Evolutionary conservation across 2,888 invertebrate species (phyloP), one percentile per base, ranked within the genome.

Genomic region (Heterodera filipjevi): DNA sequence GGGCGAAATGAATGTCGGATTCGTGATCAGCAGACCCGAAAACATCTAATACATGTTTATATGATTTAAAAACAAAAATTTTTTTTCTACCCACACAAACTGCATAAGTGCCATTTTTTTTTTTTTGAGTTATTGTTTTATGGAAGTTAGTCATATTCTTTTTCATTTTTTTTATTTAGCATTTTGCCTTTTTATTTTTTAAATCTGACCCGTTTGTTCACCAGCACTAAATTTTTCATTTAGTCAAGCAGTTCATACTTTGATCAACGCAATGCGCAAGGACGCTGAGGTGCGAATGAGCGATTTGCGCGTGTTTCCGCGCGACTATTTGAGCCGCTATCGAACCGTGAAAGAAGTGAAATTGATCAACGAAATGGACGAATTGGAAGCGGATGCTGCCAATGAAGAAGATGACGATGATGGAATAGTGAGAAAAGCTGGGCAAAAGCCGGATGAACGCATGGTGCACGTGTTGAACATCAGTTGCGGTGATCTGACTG

Each of bases 271-370:
- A n/a, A 66, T 71, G 35, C 64, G 64, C 30, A 66, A 66, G 53
- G 44, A 77, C n/a, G 39, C 72, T 33, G 64, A 79, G 44, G 71
- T 44, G 49, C 33, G 39, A 6, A 19, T 70, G 49, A 39, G 32
- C 30, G 79, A 79, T n/a, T 72, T 79, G 32, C 79, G 79, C 22
- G 73, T 79, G 16, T 79, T 79, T 46, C 71, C 79, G 30, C 66
- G 49, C 32, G n/a, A 6, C 14, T 79, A 79, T 44, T 35, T 79
- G 64, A 49, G 49, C 30, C 79, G 79, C n/a, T 79, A 79, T 59
- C 77, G 79, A 30, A 72, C 64, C 22, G 78, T 79, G 27, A 79
- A 27, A 22, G 70, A 76, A 32, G 64, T 30, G n/a, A 39, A 39
- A 39, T 39, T 59, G 27, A 53, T 79, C 46, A 44, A 53, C 53